Percentiles rank a stretch among this genome's conserved stretches.
These are phyloP conservation scores for Trichogramma dendrolimi DNA, from an alignment of 2,888 invertebrate genomes.

Conservation along the genomic window DNA sequence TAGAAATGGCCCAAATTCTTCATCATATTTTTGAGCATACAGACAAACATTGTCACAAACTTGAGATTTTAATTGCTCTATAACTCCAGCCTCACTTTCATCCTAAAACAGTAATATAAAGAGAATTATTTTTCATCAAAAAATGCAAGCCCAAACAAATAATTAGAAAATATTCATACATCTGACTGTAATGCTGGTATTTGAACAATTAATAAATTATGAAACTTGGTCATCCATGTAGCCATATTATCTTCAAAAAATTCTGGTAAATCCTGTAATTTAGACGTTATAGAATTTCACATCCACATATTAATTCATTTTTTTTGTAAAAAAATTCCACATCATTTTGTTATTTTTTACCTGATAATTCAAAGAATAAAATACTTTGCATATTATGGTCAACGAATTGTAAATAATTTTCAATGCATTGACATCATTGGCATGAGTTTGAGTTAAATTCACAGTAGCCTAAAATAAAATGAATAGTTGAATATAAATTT, in stretches of 20 bases:
- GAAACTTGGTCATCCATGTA: slow-evolving; percentile 90
- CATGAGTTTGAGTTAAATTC: slow-evolving; percentile 73
- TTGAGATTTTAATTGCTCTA: slow-evolving; percentile 90
- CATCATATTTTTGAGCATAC: slow-evolving; percentile 96
- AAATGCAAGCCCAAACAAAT: slow-evolving; percentile 2
- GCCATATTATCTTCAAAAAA: slow-evolving; percentile 98
- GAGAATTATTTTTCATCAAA: slow-evolving; percentile 22
- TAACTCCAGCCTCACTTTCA: slow-evolving; percentile 79
- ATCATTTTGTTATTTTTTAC: slow-evolving; percentile 43
- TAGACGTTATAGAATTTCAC: slow-evolving; percentile 5
- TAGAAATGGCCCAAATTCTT: slow-evolving; percentile 88
- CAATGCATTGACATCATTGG: slow-evolving; percentile 74
- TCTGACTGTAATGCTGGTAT: slow-evolving; percentile 70
- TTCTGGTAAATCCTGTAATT: slow-evolving; percentile 81
- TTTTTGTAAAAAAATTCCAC: background rate
- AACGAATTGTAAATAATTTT: slow-evolving; percentile 86
- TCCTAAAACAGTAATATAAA: slow-evolving; percentile 54
- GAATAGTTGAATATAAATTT: slow-evolving; percentile 18
- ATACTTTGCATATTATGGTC: slow-evolving; percentile 86
- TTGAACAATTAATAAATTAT: slow-evolving; percentile 73
- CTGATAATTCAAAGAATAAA: slow-evolving; percentile 95
- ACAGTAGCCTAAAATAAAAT: slow-evolving; percentile 68
- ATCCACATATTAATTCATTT: slow-evolving; percentile 1
- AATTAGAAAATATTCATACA: slow-evolving; percentile 26
- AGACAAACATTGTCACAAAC: slow-evolving; percentile 92